Evolutionary conservation across 2,113 vertebrate species (phyloP).

Genomic region (Clarias macrocephalus): DNA sequence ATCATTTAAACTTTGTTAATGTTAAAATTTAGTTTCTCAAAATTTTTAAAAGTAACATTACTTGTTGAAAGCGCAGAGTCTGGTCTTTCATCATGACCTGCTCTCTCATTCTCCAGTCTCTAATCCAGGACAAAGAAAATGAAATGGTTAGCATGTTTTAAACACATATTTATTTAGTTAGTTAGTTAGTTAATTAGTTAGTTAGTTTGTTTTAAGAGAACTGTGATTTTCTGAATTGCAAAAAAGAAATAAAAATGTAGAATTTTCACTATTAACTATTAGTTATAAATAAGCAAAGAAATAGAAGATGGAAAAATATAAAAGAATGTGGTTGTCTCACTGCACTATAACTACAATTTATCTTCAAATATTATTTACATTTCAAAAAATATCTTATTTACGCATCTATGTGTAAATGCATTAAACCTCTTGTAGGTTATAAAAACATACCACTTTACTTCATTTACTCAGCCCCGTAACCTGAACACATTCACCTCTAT

Average conservation of each 20-base stretch:
- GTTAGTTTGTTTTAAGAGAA: background rate
- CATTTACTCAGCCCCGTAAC: background rate
- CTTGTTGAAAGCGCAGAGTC: slow-evolving; percentile 65
- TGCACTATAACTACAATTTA: too few species aligned
- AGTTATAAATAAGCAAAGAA: background rate
- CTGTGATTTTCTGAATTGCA: background rate
- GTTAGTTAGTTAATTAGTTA: background rate
- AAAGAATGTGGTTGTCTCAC: too few species aligned
- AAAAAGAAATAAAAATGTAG: background rate
- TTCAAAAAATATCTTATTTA: background rate
- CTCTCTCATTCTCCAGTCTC: slow-evolving; percentile 78
- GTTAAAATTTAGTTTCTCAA: background rate
- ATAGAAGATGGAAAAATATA: background rate
- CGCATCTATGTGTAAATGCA: background rate
- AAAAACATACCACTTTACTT: background rate
- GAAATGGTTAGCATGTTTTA: background rate
- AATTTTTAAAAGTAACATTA: slow-evolving; percentile 51
- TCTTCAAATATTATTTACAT: background rate
- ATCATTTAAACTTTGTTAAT: too few species aligned
- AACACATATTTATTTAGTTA: background rate
- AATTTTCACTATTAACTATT: background rate
- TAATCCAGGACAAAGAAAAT: slow-evolving; percentile 53
- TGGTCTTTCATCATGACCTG: slow-evolving; percentile 61
- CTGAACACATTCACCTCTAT: background rate
- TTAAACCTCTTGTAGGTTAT: background rate